Conservation (phyloP, 2,113 vertebrate species). For the Oncorhynchus clarkii region DNA sequence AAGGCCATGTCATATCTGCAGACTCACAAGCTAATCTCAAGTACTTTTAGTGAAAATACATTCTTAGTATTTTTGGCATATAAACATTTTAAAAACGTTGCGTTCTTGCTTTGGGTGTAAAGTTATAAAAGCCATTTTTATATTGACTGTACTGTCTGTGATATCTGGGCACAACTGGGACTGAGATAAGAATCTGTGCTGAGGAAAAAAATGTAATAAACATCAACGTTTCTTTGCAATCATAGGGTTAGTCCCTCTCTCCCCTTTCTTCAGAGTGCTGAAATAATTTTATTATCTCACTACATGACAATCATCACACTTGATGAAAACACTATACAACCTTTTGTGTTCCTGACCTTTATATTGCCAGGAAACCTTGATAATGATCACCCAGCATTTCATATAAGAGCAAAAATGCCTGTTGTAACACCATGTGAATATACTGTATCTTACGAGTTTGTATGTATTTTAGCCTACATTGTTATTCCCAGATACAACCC, state of each 20-base stretch:
- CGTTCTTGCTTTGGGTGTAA: conserved; percentile 79
- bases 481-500: conserved; percentile 35
- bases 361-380: neutral
- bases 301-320: neutral
- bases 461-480: conserved; percentile 10
- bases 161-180: conserved; percentile 73
- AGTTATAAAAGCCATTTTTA: conserved; percentile 81
- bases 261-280: conserved; percentile 9
- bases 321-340: neutral
- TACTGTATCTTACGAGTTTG: neutral
- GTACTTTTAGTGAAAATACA: conserved; percentile 71
- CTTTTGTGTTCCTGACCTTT: neutral
- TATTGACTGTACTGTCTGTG: conserved; percentile 79
- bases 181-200: conserved; percentile 71
- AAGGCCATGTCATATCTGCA: conserved; percentile 64
- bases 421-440: neutral
- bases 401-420: neutral
- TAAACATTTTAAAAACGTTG: conserved; percentile 63
- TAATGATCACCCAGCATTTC: neutral
- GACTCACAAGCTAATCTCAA: conserved; percentile 67
- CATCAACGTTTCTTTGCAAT: conserved; percentile 75
- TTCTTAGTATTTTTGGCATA: conserved; percentile 76
- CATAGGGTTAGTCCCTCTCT: conserved; percentile 43
- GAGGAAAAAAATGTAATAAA: conserved; percentile 65
- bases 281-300: neutral